A percentile compares a stretch with the other conserved stretches of the same genome.
Conservation (phyloP, 2,113 vertebrate species). For the Lota lota region DNA sequence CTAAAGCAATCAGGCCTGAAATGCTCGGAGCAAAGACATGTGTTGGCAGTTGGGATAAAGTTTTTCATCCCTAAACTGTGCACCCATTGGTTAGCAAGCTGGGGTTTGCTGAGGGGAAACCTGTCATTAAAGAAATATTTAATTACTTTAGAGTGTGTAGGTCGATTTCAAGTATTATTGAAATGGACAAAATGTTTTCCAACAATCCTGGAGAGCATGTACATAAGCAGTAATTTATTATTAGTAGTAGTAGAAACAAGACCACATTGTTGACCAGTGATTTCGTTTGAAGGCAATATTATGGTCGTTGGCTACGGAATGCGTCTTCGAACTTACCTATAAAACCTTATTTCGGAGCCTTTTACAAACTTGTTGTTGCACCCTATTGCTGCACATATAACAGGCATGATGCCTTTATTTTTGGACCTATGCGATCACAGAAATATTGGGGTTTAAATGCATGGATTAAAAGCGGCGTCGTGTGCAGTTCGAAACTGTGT, state of each 20-base stretch:
- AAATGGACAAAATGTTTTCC: too few relatives aligned
- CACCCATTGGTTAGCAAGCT: conserved; percentile 74
- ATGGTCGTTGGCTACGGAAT: too few relatives aligned
- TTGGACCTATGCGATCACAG: neutral
- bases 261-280: too few relatives aligned
- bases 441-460: neutral
- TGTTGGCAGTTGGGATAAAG: conserved; percentile 73
- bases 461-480: neutral
- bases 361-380: conserved; percentile 77
- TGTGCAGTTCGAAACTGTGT: neutral
- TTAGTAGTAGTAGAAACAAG: neutral
- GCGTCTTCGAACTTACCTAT: conserved; percentile 59
- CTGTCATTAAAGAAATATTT: conserved; percentile 34
- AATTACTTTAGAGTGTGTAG: neutral
- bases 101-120: conserved; percentile 77
- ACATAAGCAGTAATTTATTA: too few relatives aligned
- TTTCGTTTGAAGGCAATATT: too few relatives aligned
- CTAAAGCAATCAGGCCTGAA: conserved; percentile 76
- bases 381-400: conserved; percentile 69
- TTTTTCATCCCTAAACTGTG: conserved; percentile 72
- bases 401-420: conserved; percentile 61
- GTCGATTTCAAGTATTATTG: too few relatives aligned
- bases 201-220: too few relatives aligned
- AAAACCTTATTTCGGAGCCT: conserved; percentile 77
- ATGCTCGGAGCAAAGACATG: conserved; percentile 77